phyloP scores from a whole-genome alignment of 2,888 invertebrate genomes.

The Eilema caniola region DNA sequence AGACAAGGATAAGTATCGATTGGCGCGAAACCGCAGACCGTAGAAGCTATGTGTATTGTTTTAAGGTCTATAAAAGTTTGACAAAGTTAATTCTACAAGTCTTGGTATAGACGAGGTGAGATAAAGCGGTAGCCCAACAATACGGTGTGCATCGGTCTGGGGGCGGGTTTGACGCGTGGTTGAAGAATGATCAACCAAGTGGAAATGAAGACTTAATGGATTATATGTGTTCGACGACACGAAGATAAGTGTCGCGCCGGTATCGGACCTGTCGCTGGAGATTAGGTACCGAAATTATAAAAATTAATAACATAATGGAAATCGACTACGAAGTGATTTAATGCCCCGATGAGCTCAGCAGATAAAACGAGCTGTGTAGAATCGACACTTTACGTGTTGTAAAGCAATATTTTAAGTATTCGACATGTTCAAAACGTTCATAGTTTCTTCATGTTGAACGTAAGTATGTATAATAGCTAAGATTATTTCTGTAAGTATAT shows the following conservation, averaged over 20 bases:
- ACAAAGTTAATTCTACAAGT: constrained; percentile 64
- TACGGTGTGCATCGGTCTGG: constrained; percentile 72
- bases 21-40: constrained; percentile 50
- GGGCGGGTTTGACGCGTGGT: constrained; percentile 84
- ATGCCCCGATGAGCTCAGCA: constrained; percentile 68
- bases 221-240: constrained; percentile 85
- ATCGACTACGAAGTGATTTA: constrained; percentile 75
- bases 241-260: constrained; percentile 84
- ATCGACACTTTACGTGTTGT: constrained; percentile 20
- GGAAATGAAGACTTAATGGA: constrained; percentile 87
- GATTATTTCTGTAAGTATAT: background rate
- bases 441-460: background rate
- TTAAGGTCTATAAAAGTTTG: constrained; percentile 68
- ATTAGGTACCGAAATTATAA: constrained; percentile 83
- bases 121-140: constrained; percentile 84
- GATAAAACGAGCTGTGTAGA: constrained; percentile 60
- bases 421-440: background rate
- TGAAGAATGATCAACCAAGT: constrained; percentile 85
- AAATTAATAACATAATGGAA: constrained; percentile 84
- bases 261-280: constrained; percentile 78
- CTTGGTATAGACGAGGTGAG: constrained; percentile 66
- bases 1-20: constrained; percentile 70
- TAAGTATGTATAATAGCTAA: too few species aligned
- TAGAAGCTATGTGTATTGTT: constrained; percentile 61
- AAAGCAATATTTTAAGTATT: background rate